Evolutionary conservation across 2,888 invertebrate species (phyloP), one percentile per base, ranked within the genome.

Genomic region (Pheosia gnoma): DNA sequence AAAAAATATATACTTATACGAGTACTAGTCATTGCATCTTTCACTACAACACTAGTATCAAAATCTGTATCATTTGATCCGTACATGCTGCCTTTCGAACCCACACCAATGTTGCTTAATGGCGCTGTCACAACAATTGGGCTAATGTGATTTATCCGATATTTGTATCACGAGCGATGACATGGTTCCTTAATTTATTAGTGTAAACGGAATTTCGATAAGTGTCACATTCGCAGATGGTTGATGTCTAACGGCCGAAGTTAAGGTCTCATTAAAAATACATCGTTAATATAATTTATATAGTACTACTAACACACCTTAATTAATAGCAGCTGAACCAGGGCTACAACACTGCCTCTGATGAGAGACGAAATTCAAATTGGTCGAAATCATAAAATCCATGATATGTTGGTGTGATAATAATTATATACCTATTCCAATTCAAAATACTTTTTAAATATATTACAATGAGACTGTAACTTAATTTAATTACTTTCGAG

Each of bases 121-220:
- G 58, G 56, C 60, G 25, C 62, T 70, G 70, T 72, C 76, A 71
- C 58, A 71, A 69, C 69, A 76, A 75, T 69, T 66, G 65, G 79
- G 76, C 68, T 72, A 71, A 63, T 63, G 65, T 61, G 62, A 67
- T 69, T 66, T 61, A 71, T 66, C 13, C 25, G 56, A 56, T 39
- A 71, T 65, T 67, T 56, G 59, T 49, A 60, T 52, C 7, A 9
- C 58, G 53, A 54, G 57, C 13, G 9, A 37, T 61, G 63, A 65
- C 61, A 65, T 59, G 49, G 61, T 61, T 58, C 43, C 58, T 67
- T 62, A 51, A 65, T 67, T 69, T 43, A 67, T 65, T 53, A 59
- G 58, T 62, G 41, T 62, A 61, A 68, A 64, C 57, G 62, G 7
- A 43, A 53, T 43, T 39, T 59, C 56, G 49, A 13, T 9, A 9